A percentile compares a stretch with the other conserved stretches of the same genome.
Conservation (phyloP, 2,888 invertebrate species). For the Volucella bombylans region DNA sequence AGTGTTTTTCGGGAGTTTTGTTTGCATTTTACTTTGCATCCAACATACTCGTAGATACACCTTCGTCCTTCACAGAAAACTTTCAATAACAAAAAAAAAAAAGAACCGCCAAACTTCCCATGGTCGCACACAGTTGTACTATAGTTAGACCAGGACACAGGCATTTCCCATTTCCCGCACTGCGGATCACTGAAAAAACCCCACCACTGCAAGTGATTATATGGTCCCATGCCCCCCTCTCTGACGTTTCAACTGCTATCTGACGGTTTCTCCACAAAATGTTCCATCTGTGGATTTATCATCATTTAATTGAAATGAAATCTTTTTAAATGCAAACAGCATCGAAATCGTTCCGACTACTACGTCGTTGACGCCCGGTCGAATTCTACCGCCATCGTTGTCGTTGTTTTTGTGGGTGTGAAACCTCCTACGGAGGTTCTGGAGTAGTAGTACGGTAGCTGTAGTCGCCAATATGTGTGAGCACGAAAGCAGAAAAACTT, state of each 20-base stretch:
- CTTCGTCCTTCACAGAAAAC: no score
- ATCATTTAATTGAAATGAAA: slow-evolving; percentile 61
- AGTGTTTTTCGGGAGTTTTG: no score
- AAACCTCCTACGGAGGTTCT: neutral
- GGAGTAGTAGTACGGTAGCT: no score
- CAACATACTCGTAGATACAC: no score
- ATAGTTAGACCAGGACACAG: neutral
- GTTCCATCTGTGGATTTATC: slow-evolving; percentile 48
- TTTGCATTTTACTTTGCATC: no score
- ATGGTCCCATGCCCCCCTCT: slow-evolving; percentile 18
- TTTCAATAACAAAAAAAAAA: no score
- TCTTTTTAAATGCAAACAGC: slow-evolving; percentile 31
- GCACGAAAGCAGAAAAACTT: slow-evolving; percentile 43
- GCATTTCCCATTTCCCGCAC: no score
- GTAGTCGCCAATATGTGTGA: neutral
- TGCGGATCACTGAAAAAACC: neutral
- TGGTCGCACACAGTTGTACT: no score
- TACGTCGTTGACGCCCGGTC: no score
- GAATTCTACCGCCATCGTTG: neutral
- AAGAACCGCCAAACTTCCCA: no score
- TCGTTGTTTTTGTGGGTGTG: neutral
- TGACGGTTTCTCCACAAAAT: slow-evolving; percentile 11
- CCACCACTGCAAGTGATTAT: slow-evolving; percentile 33
- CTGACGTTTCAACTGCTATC: slow-evolving; percentile 19
- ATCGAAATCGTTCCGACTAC: neutral